Conservation (phyloP, 2,113 vertebrate species). For the Limanda limanda region DNA sequence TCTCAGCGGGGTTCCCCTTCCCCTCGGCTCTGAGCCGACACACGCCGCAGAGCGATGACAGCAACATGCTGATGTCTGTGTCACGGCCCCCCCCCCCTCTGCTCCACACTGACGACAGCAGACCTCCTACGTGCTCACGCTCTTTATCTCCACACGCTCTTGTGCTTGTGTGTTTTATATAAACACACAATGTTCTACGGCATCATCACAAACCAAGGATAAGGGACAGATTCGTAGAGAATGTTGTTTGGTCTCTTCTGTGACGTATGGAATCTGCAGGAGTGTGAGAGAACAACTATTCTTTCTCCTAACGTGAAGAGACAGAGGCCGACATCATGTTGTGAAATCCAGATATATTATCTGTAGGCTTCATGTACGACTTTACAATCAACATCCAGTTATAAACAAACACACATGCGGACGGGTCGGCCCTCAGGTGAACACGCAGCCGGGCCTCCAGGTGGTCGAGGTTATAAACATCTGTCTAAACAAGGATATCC, state of each 20-base stretch:
- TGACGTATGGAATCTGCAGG: no score
- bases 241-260: no score
- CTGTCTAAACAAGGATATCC: slow-evolving; percentile 61
- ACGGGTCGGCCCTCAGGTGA: background rate
- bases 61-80: slow-evolving; percentile 60
- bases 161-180: no score
- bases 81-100: slow-evolving; percentile 28
- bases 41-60: slow-evolving; percentile 46
- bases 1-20: slow-evolving; percentile 59
- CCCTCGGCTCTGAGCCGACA: slow-evolving; percentile 43
- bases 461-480: slow-evolving; percentile 58
- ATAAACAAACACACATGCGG: background rate
- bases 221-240: background rate
- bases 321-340: no score
- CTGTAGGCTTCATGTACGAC: background rate
- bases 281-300: no score
- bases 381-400: slow-evolving; percentile 17
- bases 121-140: no score
- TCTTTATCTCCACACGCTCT: no score
- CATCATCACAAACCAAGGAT: background rate
- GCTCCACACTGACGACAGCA: background rate
- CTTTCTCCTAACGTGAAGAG: no score
- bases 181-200: no score
- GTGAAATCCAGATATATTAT: no score
- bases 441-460: slow-evolving; percentile 14